Percentiles rank a stretch among this genome's conserved stretches.
Evolutionary conservation across 92 coral and sea anemone species (phyloP).

Genomic region (Palythoa caribaeorum): DNA sequence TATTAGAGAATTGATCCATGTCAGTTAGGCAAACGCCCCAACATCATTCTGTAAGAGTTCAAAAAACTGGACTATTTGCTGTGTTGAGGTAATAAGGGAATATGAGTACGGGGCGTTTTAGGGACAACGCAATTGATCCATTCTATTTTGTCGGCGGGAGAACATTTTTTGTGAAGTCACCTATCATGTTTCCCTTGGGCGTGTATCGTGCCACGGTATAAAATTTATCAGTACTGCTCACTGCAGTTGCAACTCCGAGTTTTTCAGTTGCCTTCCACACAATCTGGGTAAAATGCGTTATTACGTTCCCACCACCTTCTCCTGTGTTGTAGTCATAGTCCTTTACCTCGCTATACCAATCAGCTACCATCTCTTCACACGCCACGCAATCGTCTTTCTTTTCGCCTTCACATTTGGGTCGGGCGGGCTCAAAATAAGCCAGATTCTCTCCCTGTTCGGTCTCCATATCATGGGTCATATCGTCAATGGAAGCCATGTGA

Average conservation of each 20-base stretch:
- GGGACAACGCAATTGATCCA: not conserved
- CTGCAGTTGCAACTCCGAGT: constrained; percentile 50
- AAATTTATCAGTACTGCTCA: constrained; percentile 39
- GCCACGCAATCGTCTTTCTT: constrained; percentile 28
- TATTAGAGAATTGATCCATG: too few species aligned
- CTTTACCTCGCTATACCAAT: constrained; percentile 49
- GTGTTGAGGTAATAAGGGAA: too few species aligned
- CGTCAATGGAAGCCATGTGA: constrained; percentile 43
- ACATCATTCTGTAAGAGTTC: too few species aligned
- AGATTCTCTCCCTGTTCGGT: constrained; percentile 54
- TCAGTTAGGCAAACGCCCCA: too few species aligned
- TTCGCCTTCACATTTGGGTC: constrained; percentile 38
- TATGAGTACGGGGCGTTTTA: too few species aligned
- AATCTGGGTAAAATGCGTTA: constrained; percentile 45
- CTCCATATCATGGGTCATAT: constrained; percentile 45
- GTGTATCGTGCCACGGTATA: constrained; percentile 56
- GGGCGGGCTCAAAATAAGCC: constrained; percentile 32
- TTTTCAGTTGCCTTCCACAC: constrained; percentile 58
- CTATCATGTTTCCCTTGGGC: constrained; percentile 50
- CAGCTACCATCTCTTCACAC: constrained; percentile 43
- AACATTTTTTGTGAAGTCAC: constrained; percentile 20
- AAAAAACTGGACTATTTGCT: too few species aligned
- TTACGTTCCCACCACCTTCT: constrained; percentile 2
- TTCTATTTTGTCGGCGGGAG: not conserved
- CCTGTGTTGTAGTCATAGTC: constrained; percentile 46